phyloP scores from a whole-genome alignment of 2,113 vertebrate genomes.

The Ophthalmotilapia sp. region DNA sequence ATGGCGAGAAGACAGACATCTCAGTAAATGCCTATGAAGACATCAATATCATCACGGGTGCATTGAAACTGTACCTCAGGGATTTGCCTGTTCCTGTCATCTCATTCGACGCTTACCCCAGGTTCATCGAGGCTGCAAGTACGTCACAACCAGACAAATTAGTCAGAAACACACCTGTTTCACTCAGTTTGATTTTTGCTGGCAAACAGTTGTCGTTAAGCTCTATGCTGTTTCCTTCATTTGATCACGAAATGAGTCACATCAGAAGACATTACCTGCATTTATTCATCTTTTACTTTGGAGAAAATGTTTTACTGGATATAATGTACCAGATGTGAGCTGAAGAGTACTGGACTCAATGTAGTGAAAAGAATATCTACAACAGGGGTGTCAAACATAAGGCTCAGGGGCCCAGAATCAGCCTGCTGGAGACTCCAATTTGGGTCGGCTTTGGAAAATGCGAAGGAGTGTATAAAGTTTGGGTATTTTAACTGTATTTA shows the following conservation, averaged over 20 bases:
- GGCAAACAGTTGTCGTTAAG: neutral
- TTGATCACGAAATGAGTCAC: neutral
- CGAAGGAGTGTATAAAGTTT: neutral
- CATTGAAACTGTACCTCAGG: constrained; percentile 99
- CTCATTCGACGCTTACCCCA: constrained; percentile 94
- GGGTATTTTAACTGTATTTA: neutral
- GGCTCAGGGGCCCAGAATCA: neutral
- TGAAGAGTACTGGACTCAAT: neutral
- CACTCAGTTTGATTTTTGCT: neutral
- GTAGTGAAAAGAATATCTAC: neutral
- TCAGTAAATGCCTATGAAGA: constrained; percentile 98
- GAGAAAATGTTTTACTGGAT: neutral
- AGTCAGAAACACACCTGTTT: neutral
- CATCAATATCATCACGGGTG: constrained; percentile 99
- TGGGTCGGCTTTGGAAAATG: neutral
- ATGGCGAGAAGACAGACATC: constrained; percentile 98
- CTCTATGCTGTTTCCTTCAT: neutral
- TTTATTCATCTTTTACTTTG: neutral
- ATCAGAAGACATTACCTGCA: neutral
- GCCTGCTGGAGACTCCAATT: neutral
- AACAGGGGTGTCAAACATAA: neutral
- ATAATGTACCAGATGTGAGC: neutral
- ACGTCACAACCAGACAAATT: constrained; percentile 55
- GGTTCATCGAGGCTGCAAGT: constrained; percentile 97
- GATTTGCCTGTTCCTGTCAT: constrained; percentile 98